phyloP scores from a whole-genome alignment of 2,797 vertebrate genomes.

The Scyliorhinus canicula region DNA sequence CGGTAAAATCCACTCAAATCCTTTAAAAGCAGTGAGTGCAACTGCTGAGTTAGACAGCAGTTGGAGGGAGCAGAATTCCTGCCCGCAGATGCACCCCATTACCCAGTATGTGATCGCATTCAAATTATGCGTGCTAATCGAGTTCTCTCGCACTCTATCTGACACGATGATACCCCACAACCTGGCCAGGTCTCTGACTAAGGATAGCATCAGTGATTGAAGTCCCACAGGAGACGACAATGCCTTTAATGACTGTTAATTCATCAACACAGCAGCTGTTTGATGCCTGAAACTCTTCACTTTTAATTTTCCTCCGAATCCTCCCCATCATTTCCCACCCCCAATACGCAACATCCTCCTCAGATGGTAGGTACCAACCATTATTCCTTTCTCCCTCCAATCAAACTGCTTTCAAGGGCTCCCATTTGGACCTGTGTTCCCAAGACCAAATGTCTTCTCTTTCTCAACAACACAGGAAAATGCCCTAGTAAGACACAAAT shows the following conservation, averaged over 20 bases:
- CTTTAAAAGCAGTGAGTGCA: neutral
- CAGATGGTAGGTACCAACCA: neutral
- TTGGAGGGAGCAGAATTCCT: neutral
- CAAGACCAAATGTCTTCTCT: neutral
- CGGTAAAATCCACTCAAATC: neutral
- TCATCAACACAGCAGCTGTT: neutral
- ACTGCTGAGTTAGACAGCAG: neutral
- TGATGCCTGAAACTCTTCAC: too few species aligned
- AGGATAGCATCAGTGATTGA: neutral
- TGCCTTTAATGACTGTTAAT: neutral
- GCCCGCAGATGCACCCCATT: neutral
- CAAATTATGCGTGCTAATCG: neutral
- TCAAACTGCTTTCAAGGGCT: neutral
- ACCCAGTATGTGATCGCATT: neutral
- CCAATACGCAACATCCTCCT: neutral
- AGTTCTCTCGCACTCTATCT: neutral
- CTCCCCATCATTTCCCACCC: neutral
- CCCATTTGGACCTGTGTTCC: neutral
- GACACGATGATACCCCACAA: too few species aligned
- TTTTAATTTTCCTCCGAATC: neutral
- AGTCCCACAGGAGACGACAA: neutral
- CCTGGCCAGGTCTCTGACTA: too few species aligned
- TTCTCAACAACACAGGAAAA: neutral
- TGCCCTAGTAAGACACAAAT: neutral
- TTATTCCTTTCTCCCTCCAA: neutral